Conservation (phyloP, 2,888 invertebrate species). For the Machimus atricapillus region DNA sequence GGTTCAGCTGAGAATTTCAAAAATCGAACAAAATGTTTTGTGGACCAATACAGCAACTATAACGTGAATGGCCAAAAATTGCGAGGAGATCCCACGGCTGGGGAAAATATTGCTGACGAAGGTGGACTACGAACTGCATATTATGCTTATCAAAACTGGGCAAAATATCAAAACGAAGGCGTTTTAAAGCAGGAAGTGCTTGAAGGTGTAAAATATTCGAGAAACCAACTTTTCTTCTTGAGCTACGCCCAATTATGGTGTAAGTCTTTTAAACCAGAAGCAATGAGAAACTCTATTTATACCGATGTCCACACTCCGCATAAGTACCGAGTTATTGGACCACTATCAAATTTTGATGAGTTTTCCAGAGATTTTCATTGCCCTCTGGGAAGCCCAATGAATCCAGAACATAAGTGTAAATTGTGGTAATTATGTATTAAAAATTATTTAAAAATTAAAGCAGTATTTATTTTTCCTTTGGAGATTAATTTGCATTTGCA, state of each 20-base stretch:
- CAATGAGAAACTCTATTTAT: neutral
- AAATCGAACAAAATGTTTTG: slow-evolving; percentile 48
- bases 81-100: neutral
- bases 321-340: neutral
- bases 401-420: slow-evolving; percentile 8
- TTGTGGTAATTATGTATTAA: slow-evolving; percentile 3
- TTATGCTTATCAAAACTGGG: slow-evolving; percentile 23
- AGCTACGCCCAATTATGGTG: slow-evolving; percentile 36
- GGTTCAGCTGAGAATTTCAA: slow-evolving; percentile 45
- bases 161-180: neutral
- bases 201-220: neutral
- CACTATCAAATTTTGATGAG: slow-evolving; percentile 33
- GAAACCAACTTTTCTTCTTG: slow-evolving; percentile 34
- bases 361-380: slow-evolving; percentile 33
- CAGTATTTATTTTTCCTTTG: neutral
- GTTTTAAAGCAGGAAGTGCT: slow-evolving; percentile 1
- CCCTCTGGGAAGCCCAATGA: slow-evolving; percentile 22
- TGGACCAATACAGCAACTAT: neutral
- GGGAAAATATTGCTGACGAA: slow-evolving; percentile 22
- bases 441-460: neutral
- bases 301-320: neutral
- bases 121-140: slow-evolving; percentile 4
- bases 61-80: neutral
- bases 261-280: neutral
- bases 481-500: too few species aligned